Conservation (phyloP, 2,113 vertebrate species). For the Forbesichthys agassizii region DNA sequence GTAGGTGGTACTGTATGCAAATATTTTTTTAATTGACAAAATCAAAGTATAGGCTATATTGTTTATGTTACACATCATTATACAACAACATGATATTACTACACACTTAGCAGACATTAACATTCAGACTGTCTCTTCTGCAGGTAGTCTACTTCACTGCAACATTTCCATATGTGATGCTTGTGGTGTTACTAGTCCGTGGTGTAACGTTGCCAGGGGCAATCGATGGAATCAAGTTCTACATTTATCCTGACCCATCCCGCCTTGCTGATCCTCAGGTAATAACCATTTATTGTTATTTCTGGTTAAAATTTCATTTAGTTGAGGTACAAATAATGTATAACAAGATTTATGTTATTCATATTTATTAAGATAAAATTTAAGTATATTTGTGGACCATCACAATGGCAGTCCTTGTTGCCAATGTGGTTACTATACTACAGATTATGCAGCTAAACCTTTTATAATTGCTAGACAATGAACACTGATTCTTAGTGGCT, state of each 20-base stretch:
- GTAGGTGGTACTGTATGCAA: too few species aligned
- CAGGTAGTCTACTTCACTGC: conserved; percentile 97
- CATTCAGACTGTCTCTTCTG: neutral
- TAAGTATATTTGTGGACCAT: too few species aligned
- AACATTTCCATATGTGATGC: conserved; percentile 93
- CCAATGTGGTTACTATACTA: too few species aligned
- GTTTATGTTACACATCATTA: neutral
- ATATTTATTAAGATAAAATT: neutral
- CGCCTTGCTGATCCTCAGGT: conserved; percentile 92
- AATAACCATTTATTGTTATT: neutral
- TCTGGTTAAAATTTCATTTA: neutral
- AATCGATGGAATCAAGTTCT: conserved; percentile 86
- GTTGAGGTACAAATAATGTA: neutral
- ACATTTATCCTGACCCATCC: conserved; percentile 89
- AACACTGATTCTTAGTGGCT: neutral
- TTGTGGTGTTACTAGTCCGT: conserved; percentile 85
- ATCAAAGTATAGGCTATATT: neutral
- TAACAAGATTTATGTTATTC: neutral
- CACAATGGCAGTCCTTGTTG: too few species aligned
- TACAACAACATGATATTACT: neutral
- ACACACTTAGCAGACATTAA: neutral
- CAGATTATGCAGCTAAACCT: too few species aligned
- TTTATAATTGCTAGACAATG: neutral
- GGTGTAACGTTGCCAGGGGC: conserved; percentile 90
- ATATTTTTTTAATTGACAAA: too few species aligned